Base-by-base conservation (phyloP, 2,113 vertebrate species). In the Seriola aureovittata region DNA sequence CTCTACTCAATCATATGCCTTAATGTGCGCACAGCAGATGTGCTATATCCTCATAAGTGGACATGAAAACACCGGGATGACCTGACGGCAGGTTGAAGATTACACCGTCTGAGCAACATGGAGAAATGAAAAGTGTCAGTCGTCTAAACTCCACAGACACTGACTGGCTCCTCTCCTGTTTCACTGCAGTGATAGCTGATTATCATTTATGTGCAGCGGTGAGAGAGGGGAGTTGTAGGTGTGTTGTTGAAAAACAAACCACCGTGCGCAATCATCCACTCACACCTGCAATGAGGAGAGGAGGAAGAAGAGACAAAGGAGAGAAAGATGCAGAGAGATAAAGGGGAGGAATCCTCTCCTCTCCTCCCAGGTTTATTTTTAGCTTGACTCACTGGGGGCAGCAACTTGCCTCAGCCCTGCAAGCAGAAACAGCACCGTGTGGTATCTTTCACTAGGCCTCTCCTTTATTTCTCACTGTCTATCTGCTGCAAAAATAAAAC, bases 281-380 rank as follows among this genome's bases (percentile, higher is more conserved):
- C 29, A 29, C 11, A 25, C 12, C 78, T 91, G 82, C 68, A 63
- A 14, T 7, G 65, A 64, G 62, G 17, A 21, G 59, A 81, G 64
- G 23, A 46, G 9, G 36, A 71, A 71, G 36, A 75, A 12, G 71
- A 87, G 76, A 82, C 62, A 74, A 81, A 78, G 46, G 12, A 70
- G 72, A 36, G 69, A 38, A 25, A 79, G 81, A 84, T 71, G 66
- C 71, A 52, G 77, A 79, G 4, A 79, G 86, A 80, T 73, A 82
- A 74, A 80, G 38, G 75, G 88, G 65, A 87, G 81, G 80, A 86
- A 78, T 78, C 88, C 82, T 85, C 66, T 71, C 52, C 11, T 75
- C 62, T 71, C 85, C 80, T 78, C 76, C 16, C 59, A 44, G 58
- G 71, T 89, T 92, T 95, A 95, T 95, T 94, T 95, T 94, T 94